A percentile compares a stretch with the other conserved stretches of the same genome.
phyloP scores from a whole-genome alignment of 2,888 invertebrate species.

The Cataglyphis altisquamis region DNA sequence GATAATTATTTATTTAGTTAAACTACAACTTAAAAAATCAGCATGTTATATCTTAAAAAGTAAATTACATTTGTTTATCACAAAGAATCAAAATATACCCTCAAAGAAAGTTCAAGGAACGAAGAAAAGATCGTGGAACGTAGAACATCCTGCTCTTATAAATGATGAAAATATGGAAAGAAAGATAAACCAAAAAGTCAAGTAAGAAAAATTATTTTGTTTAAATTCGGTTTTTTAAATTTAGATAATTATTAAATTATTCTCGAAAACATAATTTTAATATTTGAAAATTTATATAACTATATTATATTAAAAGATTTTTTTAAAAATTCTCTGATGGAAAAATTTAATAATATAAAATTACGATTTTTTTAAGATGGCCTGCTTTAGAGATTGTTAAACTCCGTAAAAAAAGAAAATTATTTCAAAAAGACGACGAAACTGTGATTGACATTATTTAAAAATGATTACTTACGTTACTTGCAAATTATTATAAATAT shows the following conservation, averaged over 20 bases:
- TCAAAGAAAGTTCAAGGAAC: neutral
- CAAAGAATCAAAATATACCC: neutral
- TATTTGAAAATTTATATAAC: neutral
- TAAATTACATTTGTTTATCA: neutral
- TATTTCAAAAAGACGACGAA: constrained; percentile 59
- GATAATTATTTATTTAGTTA: neutral
- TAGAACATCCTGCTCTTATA: constrained; percentile 1
- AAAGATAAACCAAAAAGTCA: neutral
- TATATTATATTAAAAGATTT: neutral
- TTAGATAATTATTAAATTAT: neutral
- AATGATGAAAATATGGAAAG: neutral
- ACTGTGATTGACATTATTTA: constrained; percentile 47
- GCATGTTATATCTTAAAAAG: neutral
- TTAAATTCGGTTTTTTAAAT: neutral
- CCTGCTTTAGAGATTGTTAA: constrained; percentile 51
- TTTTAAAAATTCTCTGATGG: neutral
- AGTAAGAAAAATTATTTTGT: constrained; percentile 4
- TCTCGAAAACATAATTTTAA: neutral
- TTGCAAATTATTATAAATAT: constrained; percentile 24
- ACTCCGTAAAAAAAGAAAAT: constrained; percentile 34
- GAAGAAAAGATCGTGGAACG: neutral
- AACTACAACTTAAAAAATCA: neutral
- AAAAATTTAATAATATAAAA: constrained; percentile 4
- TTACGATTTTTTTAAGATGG: constrained; percentile 51
- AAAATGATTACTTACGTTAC: neutral